These are phyloP conservation scores for Drosophila bocqueti DNA, from an alignment of 1,140 invertebrate species.

Conservation along the genomic window DNA sequence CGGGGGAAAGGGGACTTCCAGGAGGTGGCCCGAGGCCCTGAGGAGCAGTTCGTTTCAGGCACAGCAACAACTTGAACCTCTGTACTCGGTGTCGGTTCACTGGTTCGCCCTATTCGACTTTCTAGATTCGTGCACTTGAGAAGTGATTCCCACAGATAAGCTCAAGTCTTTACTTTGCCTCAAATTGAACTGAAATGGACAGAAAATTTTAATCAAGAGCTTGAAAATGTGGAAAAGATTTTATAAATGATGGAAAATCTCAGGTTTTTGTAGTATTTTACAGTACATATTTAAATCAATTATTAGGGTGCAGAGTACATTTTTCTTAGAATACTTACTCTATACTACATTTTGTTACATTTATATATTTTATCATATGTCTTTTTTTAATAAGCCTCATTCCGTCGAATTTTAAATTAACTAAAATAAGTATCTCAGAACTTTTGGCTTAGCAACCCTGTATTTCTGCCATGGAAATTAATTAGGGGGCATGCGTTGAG, in stretches of 20 bases:
- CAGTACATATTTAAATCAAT: background rate
- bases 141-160: background rate
- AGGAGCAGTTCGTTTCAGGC: conserved; percentile 20
- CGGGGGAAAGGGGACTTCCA: background rate
- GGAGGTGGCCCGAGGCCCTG: background rate
- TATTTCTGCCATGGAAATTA: conserved; percentile 49
- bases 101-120: conserved; percentile 23
- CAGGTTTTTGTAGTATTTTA: too few species aligned
- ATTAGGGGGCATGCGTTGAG: conserved; percentile 45
- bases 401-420: too few species aligned
- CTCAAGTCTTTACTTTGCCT: conserved; percentile 11
- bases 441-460: background rate
- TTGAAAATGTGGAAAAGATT: background rate
- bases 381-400: background rate
- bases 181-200: conserved; percentile 1
- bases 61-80: conserved; percentile 34
- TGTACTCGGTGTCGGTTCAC: conserved; percentile 11
- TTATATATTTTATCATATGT: background rate
- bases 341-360: background rate
- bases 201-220: background rate
- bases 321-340: background rate
- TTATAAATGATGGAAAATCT: background rate
- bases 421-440: background rate
- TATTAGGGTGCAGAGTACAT: background rate
- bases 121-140: conserved; percentile 19